Evolutionary conservation across 2,113 vertebrate species (phyloP), one percentile per base, ranked within the genome.

Genomic region (Theristicus caerulescens): DNA sequence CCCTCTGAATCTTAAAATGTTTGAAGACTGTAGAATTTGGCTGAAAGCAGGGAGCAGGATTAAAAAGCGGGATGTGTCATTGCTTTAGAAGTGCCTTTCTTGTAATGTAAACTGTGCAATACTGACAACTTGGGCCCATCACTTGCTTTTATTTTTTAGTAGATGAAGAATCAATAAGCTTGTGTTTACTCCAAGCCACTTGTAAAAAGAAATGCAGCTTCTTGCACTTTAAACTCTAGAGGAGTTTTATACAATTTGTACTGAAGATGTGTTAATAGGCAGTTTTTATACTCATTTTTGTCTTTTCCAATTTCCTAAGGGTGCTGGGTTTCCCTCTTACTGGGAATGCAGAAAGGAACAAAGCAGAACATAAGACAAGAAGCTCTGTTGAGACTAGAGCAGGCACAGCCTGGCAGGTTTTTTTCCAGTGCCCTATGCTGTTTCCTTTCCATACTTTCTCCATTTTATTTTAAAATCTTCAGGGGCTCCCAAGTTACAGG

Each of bases 101-200:
- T n/a, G 31, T 20, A 2, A 4, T 38, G 26, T 13, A 34, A 24
- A 13, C n/a, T 19, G 17, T 32, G 32, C 22, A 11, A 4, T n/a
- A 10, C 49, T 34, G 54, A 12, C n/a, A 36, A 0, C 2, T 5
- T 15, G 9, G 13, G 26, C 38, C 16, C 20, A 2, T 73, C 17
- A 2, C 52, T 40, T 1, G 0, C n/a, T 57, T 46, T 38, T 38
- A 11, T 8, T 36, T 29, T n/a, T 46, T 7, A 34, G 44, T 24
- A 29, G 76, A 10, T 44, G 36, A 70, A 61, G 32, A 32, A 34
- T 47, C 1, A 0, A 13, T 31, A 42, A 51, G 31, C 22, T 54
- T 29, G 14, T 31, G 57, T 69, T 76, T 58, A 24, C 51, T 38
- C 22, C n/a, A 40, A 42, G 36, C 16, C 47, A 11, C 74, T 22